Conservation (phyloP, 2,888 invertebrate genomes). For the Orchesellides sinensis region DNA sequence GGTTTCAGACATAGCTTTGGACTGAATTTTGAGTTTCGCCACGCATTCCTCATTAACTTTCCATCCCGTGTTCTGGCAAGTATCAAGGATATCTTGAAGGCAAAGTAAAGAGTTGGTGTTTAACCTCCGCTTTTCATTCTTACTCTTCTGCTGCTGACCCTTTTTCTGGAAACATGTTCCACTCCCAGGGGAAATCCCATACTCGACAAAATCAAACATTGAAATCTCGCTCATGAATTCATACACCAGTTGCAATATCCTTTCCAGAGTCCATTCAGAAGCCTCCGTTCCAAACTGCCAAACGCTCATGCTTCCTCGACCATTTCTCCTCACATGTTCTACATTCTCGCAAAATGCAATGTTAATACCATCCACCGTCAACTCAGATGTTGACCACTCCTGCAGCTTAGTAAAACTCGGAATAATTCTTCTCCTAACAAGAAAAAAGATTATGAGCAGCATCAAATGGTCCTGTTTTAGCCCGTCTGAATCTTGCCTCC, state of each 20-base stretch:
- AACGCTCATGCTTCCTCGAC: no score
- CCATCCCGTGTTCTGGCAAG: background rate
- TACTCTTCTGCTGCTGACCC: no score
- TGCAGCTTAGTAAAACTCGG: background rate
- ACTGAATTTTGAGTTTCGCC: no score
- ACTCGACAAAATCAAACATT: background rate
- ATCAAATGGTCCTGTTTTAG: background rate
- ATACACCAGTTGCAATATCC: background rate
- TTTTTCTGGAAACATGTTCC: no score
- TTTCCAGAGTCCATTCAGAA: background rate
- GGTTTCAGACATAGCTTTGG: no score
- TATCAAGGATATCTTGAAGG: constrained; percentile 1
- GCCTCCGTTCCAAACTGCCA: background rate
- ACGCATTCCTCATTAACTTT: background rate
- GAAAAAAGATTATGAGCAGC: background rate
- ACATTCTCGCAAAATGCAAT: constrained; percentile 6
- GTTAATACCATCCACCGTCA: background rate
- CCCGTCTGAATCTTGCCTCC: background rate
- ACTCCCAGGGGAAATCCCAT: background rate
- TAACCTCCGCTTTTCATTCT: background rate
- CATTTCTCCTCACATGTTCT: background rate
- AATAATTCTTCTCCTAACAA: background rate
- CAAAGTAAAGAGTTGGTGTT: background rate
- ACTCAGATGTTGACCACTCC: background rate
- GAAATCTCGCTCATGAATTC: background rate